Base-by-base conservation (phyloP, 2,888 invertebrate genomes). In the Ligdia adustata region DNA sequence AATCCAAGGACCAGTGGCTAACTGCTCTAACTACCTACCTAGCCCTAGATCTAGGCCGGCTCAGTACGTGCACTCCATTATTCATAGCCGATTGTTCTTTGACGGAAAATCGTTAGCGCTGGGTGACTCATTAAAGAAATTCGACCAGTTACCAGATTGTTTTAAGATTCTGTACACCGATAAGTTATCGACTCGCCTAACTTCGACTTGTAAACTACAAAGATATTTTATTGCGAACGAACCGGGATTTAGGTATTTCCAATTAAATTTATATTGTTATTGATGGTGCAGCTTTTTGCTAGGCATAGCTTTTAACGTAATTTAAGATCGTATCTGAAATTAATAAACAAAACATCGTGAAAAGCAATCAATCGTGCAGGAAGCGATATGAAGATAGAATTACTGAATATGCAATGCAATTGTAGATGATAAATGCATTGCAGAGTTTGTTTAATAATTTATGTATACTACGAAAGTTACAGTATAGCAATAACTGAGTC, bases 111-210 rank as follows among this genome's bases (percentile, higher is more conserved):
- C 82, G 82, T 84, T 86, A 83, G 68, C 62, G 47, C 62, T 57
- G 53, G 54, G 72, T 88, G 87, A 86, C 79, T 88, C 89, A 88
- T 89, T 87, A 82, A 82, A 86, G 79, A 85, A 79, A 77, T 75
- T 69, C 66, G 65, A 76, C 68, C 66, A 65, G 69, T 44, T 41
- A 31, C 43, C 7, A 40, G 45, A 52, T 56, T 52, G 49, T 38
- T 52, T 41, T 43, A 13, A 54, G 58, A 58, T 58, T 54, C 28
- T 7, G 48, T 47, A 26, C 12, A n/a, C 9, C 27, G 55, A 58
- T 58, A 52, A 52, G 40, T 41, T 52, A 48, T 49, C 29, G 20
- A 18, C 9, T 12, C 6, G 38, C 12, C 18, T 46, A 16, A 18
- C 29, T 35, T 29, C 7, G 22, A 33, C 43, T 45, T 39, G 38